Conservation (phyloP, 2,888 invertebrate species). For the Ectropis crepuscularia region DNA sequence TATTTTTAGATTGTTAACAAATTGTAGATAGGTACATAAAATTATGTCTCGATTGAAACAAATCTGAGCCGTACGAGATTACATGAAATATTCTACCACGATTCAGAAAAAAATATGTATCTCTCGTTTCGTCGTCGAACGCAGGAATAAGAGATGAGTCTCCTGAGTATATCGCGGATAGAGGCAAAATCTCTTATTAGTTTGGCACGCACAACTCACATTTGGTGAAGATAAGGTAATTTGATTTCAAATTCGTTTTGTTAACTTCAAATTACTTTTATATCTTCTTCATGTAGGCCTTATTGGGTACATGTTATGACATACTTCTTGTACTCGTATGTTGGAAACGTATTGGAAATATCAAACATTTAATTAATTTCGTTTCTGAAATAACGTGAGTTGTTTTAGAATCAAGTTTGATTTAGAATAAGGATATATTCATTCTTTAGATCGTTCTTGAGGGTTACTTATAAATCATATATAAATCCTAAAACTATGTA, state of each 20-base stretch:
- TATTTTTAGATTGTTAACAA: background rate
- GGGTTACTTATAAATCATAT: no score
- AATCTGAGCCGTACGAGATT: background rate
- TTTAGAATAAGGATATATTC: no score
- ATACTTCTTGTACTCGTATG: no score
- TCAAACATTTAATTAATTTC: no score
- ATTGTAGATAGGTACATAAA: no score
- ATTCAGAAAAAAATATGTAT: constrained; percentile 4
- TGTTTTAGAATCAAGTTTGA: no score
- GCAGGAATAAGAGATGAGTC: constrained; percentile 9
- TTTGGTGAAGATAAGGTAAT: background rate
- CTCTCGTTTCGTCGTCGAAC: constrained; percentile 6
- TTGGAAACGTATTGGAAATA: no score
- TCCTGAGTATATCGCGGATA: constrained; percentile 4
- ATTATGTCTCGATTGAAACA: background rate
- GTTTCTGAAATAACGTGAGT: no score
- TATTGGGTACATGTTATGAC: no score
- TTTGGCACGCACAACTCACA: background rate
- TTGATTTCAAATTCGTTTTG: constrained; percentile 2
- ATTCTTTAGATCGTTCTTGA: no score
- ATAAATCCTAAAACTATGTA: no score
- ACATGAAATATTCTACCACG: constrained; percentile 9
- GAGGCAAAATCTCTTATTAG: constrained; percentile 8
- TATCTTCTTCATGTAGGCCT: background rate
- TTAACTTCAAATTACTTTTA: background rate